These are phyloP conservation scores for Chionoecetes opilio DNA, from an alignment of 1,140 invertebrate genomes.

Conservation along the genomic window DNA sequence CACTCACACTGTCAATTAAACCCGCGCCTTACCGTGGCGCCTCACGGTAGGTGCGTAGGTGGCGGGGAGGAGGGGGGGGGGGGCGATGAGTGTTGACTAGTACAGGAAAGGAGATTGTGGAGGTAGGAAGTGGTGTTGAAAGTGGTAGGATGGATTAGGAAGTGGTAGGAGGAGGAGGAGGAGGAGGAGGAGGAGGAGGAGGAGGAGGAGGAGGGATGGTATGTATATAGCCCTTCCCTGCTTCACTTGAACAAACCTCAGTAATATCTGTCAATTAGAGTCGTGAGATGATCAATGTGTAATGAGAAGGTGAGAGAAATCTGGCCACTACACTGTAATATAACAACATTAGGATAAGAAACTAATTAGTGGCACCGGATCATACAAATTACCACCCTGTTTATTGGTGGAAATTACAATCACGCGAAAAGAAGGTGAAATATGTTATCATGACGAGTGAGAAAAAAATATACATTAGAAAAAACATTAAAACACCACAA, in stretches of 20 bases:
- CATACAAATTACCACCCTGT: too few species aligned
- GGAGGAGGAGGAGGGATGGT: neutral
- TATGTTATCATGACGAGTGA: too few species aligned
- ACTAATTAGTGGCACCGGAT: too few species aligned
- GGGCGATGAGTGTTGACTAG: neutral
- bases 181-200: neutral
- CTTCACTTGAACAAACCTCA: neutral
- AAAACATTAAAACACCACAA: too few species aligned
- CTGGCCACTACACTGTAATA: too few species aligned
- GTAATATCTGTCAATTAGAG: too few species aligned
- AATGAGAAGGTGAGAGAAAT: too few species aligned
- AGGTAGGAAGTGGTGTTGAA: neutral
- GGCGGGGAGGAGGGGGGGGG: neutral
- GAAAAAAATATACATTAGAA: too few species aligned
- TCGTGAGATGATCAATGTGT: too few species aligned
- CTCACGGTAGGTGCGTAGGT: neutral
- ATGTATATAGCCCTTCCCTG: neutral
- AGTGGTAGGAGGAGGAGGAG: neutral
- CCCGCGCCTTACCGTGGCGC: neutral
- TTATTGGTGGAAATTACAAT: too few species aligned
- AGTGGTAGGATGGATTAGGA: neutral
- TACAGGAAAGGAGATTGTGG: neutral
- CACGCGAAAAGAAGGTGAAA: too few species aligned
- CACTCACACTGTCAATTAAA: constrained; percentile 2
- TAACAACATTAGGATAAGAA: neutral